Conservation (phyloP, 2,888 invertebrate species). For the Drosophila limbata region DNA sequence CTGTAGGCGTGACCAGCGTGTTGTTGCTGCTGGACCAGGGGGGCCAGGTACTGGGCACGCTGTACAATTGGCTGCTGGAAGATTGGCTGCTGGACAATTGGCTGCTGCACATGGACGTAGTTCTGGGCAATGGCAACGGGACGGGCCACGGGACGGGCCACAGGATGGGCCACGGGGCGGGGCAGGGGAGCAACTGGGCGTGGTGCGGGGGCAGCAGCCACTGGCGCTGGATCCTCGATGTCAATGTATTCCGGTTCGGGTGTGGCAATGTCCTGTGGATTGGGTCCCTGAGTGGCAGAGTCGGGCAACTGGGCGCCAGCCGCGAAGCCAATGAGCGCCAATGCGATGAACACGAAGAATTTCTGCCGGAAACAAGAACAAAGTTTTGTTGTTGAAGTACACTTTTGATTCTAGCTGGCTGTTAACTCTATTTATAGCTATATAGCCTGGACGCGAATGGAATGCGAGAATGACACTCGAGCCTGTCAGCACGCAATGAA, state of each 20-base stretch:
- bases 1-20: constrained; percentile 69
- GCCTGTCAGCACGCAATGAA: constrained; percentile 61
- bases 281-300: constrained; percentile 85
- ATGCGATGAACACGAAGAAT: constrained; percentile 74
- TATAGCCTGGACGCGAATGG: constrained; percentile 57
- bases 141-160: constrained; percentile 56
- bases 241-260: constrained; percentile 85
- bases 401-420: constrained; percentile 12
- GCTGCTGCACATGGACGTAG: constrained; percentile 40
- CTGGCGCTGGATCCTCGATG: constrained; percentile 81
- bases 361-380: constrained; percentile 69
- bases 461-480: constrained; percentile 61
- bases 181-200: constrained; percentile 40
- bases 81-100: constrained; percentile 42
- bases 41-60: constrained; percentile 68
- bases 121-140: constrained; percentile 62
- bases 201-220: constrained; percentile 54
- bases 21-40: constrained; percentile 52
- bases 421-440: constrained; percentile 10
- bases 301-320: constrained; percentile 80
- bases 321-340: constrained; percentile 78
- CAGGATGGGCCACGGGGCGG: constrained; percentile 37
- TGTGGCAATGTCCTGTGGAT: constrained; percentile 85
- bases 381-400: constrained; percentile 19
- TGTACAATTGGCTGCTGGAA: constrained; percentile 51